Conservation (phyloP, 1,140 invertebrate species). For the Rhagoletis pomonella region DNA sequence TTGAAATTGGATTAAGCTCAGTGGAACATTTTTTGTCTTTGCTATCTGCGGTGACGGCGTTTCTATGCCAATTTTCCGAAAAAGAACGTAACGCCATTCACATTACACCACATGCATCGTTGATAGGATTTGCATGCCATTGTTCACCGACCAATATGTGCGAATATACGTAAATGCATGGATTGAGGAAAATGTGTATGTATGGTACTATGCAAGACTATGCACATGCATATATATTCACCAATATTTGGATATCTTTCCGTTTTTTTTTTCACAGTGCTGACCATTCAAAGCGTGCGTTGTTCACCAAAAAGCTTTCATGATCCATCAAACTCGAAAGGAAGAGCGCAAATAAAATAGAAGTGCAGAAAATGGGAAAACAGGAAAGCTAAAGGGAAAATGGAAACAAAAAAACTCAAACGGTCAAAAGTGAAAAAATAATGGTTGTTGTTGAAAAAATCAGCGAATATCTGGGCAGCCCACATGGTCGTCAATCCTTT, state of each 20-base stretch:
- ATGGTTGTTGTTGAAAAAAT: neutral
- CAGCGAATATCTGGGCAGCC: neutral
- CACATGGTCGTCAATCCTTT: neutral
- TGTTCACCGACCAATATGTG: neutral
- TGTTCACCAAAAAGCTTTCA: neutral
- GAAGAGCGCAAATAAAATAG: neutral
- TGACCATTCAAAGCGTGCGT: neutral
- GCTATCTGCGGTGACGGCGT: neutral
- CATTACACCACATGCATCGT: neutral
- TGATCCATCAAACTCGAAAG: neutral
- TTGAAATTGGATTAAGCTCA: conserved; percentile 11
- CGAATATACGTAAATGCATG: neutral
- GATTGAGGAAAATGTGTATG: neutral
- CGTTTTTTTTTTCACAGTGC: neutral
- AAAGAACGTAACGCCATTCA: neutral
- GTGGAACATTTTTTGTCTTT: neutral
- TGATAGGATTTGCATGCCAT: neutral
- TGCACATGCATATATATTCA: neutral
- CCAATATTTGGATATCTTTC: neutral
- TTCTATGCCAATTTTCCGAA: neutral
- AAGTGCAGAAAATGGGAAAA: neutral
- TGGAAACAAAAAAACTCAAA: neutral
- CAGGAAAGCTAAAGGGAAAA: neutral
- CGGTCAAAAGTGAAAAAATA: neutral
- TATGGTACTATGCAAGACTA: neutral